phyloP scores from a whole-genome alignment of 1,140 invertebrate genomes.

The Bombus terrestris region DNA sequence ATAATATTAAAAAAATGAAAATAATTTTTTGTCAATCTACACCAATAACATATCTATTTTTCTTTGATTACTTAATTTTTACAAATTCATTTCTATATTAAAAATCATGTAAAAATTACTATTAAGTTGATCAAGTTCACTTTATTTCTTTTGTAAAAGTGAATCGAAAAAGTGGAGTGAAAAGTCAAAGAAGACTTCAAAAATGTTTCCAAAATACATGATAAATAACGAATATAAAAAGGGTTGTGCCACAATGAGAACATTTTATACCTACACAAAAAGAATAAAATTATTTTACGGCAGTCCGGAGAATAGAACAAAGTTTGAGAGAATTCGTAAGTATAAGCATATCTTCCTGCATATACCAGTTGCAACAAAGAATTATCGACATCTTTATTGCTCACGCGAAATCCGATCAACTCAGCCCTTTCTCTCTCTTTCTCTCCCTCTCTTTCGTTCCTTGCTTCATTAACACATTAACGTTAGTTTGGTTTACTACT shows the following conservation, averaged over 20 bases:
- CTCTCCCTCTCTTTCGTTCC: background rate
- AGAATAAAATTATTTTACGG: slow-evolving; percentile 7
- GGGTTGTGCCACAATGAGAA: background rate
- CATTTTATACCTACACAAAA: background rate
- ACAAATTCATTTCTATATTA: background rate
- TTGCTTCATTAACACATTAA: slow-evolving; percentile 43
- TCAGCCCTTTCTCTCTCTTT: background rate
- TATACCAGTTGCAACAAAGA: slow-evolving; percentile 53
- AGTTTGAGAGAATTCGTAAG: background rate
- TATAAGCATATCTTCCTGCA: background rate
- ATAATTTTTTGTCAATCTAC: background rate
- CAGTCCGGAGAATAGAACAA: slow-evolving; percentile 24
- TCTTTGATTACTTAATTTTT: background rate
- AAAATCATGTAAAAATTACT: background rate
- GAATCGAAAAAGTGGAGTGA: background rate
- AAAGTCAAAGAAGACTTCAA: background rate
- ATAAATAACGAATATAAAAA: background rate
- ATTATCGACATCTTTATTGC: background rate
- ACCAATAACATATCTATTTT: background rate
- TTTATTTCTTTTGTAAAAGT: background rate
- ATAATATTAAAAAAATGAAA: background rate
- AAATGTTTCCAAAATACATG: slow-evolving; percentile 14
- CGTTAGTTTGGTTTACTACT: slow-evolving; percentile 62
- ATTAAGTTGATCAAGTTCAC: background rate
- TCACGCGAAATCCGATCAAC: slow-evolving; percentile 5